Evolutionary conservation across 1,140 invertebrate genomes (phyloP), one percentile per base, ranked within the genome.

Genomic region (Drosophila suzukii): DNA sequence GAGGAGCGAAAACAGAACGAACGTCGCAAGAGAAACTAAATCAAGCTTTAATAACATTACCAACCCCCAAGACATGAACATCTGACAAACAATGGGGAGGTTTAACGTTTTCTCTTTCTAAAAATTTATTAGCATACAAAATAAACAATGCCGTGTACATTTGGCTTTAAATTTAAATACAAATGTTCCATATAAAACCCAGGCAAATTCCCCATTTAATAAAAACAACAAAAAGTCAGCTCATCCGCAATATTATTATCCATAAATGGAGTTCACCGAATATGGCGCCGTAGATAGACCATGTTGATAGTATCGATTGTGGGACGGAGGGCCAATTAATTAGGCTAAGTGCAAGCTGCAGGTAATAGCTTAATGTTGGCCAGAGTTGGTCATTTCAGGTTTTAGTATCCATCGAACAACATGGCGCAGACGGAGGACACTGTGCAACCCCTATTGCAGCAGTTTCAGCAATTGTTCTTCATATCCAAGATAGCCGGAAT

Each of bases 1-100:
- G 90, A 91, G 90, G 90, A 91, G 79, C 90, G 79, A 60, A 91
- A 82, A 77, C 84, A 91, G 65, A 68, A 68, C 27, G 83, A 91
- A 56, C 83, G 90, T 39, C 86, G 90, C 49, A 91, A 83, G 77
- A 75, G 60, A 30, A 85, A 90, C 62, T 88, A 84, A 84, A 24
- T 34, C 30, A 11, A 8, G 12, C 11, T 15, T 7, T 27, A 11
- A 20, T 30, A n/a, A 53, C 27, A 27, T 20, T 50, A 43, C 24
- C 60, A 44, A 34, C 65, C 32, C 43, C 20, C 15, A 34, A 50
- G 36, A 17, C 10, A 27, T 24, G 34, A 34, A 32, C 36, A 50
- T 39, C n/a, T 17, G 6, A 41, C 24, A 41, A 41, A 17, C 17
- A 6, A 34, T 15, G 6, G 8, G 43, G 57, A 32, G 30, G 60